Percentiles rank a stretch among this genome's conserved stretches.
Evolutionary conservation across 2,797 vertebrate genomes (phyloP).

Genomic region (Eupleurogrammus muticus): DNA sequence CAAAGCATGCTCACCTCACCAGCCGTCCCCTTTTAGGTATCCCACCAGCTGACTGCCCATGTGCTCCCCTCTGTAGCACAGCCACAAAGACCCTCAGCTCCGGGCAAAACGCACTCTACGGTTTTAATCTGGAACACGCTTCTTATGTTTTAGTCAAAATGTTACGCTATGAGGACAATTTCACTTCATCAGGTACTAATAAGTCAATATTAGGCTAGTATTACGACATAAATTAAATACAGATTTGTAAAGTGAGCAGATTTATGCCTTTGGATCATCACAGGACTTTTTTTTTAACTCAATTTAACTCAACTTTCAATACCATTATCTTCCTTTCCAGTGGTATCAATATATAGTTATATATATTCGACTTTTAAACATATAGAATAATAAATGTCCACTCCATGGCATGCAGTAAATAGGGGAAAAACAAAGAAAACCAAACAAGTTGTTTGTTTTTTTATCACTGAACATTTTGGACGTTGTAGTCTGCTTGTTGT

Average conservation of each 20-base stretch:
- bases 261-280: background rate
- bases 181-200: background rate
- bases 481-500: background rate
- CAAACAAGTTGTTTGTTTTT: no score
- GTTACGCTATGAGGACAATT: background rate
- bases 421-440: no score
- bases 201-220: background rate
- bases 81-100: constrained; percentile 13
- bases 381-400: no score
- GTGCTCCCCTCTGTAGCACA: constrained; percentile 32
- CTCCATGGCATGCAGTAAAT: no score
- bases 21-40: constrained; percentile 46
- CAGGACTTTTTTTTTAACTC: background rate
- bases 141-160: background rate
- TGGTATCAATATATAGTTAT: no score
- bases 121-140: constrained; percentile 16
- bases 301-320: no score
- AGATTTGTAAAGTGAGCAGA: background rate
- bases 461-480: background rate
- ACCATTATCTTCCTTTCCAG: no score
- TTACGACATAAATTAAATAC: background rate
- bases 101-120: background rate
- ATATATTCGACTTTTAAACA: no score
- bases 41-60: constrained; percentile 56
- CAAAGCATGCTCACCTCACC: constrained; percentile 49